phyloP scores from a whole-genome alignment of 2,113 vertebrate species.

The Gopherus flavomarginatus region DNA sequence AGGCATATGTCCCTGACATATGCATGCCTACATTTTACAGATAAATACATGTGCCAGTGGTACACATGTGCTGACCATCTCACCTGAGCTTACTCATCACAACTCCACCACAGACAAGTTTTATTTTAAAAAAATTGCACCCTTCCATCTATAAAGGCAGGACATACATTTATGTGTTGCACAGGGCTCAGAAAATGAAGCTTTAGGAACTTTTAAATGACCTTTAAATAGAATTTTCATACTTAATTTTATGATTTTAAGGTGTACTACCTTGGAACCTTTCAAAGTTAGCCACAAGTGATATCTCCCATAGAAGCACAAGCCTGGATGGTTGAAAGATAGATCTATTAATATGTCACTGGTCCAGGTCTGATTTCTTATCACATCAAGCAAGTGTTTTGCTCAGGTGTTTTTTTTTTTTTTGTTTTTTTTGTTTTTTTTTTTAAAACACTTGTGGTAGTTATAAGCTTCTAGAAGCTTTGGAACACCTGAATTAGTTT shows the following conservation, averaged over 20 bases:
- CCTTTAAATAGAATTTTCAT: background rate
- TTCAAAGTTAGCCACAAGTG: background rate
- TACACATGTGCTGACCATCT: background rate
- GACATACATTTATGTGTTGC: rapidly evolving
- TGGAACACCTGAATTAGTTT: constrained; percentile 20
- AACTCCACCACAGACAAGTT: background rate
- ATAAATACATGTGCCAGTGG: rapidly evolving
- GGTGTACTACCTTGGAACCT: background rate
- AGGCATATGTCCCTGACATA: too few relatives aligned
- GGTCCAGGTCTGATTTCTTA: background rate
- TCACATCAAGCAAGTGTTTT: background rate
- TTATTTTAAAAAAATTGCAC: background rate
- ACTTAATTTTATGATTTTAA: background rate
- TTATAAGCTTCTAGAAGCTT: background rate
- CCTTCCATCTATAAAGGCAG: background rate
- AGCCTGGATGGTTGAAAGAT: background rate
- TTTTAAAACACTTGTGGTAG: background rate
- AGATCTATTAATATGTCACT: background rate
- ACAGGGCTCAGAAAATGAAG: background rate
- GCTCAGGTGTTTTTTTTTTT: background rate
- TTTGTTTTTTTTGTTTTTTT: too few relatives aligned
- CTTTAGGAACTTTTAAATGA: background rate
- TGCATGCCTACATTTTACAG: background rate
- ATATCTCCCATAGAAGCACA: background rate
- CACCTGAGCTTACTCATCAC: background rate